Conservation (phyloP, 2,113 vertebrate genomes). For the Microcebus tavaratra region DNA sequence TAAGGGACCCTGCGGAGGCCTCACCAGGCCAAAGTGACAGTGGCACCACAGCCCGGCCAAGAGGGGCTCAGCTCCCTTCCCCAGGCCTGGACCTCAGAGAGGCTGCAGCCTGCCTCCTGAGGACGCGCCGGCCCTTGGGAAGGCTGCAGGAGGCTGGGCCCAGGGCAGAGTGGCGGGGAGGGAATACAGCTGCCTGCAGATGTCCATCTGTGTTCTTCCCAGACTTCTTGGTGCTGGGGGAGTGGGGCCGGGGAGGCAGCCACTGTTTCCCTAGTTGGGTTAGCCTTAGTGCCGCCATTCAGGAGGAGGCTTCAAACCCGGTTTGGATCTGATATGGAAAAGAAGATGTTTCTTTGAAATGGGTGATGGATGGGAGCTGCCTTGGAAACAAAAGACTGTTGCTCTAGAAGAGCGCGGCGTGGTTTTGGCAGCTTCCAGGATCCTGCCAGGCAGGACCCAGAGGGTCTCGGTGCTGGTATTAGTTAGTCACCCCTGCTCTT, state of each 20-base stretch:
- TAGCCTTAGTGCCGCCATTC: not conserved
- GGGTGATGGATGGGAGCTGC: not conserved
- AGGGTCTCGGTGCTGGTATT: accelerated
- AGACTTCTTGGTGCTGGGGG: accelerated
- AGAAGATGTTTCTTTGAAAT: not conserved
- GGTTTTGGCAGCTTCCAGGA: not conserved
- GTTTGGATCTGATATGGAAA: not conserved
- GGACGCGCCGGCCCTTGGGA: accelerated
- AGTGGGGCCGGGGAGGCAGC: accelerated
- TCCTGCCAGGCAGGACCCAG: not conserved
- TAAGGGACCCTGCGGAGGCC: not conserved
- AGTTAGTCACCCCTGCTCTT: not conserved
- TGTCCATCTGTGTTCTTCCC: accelerated
- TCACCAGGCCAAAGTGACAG: not conserved
- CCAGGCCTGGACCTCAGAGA: not conserved
- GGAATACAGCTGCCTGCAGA: not conserved
- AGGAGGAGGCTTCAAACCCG: not conserved
- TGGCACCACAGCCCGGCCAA: not conserved
- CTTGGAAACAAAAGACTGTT: accelerated
- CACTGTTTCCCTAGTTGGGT: not conserved
- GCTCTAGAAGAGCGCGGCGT: accelerated
- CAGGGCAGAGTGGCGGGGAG: no score
- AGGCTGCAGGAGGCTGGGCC: accelerated
- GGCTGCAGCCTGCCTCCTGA: not conserved
- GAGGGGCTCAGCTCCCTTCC: no score